A percentile compares a stretch with the other conserved stretches of the same genome.
phyloP scores from a whole-genome alignment of 2,888 invertebrate genomes.

The Nomada flava region DNA sequence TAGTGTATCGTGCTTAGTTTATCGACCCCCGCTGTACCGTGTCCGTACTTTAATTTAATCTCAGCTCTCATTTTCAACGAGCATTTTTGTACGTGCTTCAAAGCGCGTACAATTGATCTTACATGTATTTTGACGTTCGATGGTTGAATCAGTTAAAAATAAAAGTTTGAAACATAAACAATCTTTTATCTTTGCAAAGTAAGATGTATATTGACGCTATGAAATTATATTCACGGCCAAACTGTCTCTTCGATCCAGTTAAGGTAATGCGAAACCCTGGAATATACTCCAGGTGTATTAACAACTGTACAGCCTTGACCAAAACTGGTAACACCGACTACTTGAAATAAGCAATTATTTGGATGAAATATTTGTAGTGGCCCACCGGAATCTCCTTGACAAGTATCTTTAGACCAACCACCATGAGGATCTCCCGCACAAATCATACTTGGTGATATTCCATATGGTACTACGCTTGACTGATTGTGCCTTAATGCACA shows the following conservation, averaged over 20 bases:
- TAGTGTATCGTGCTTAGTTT: too few relatives aligned
- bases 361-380: constrained; percentile 78
- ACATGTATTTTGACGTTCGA: constrained; percentile 45
- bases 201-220: constrained; percentile 16
- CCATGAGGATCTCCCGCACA: constrained; percentile 84
- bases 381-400: constrained; percentile 80
- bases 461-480: constrained; percentile 71
- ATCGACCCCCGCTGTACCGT: too few relatives aligned
- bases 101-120: neutral
- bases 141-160: constrained; percentile 22
- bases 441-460: constrained; percentile 83
- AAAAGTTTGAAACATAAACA: constrained; percentile 48
- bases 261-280: constrained; percentile 81
- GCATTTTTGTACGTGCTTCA: too few relatives aligned
- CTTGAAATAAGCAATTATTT: constrained; percentile 82
- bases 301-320: constrained; percentile 83
- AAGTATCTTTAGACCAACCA: constrained; percentile 78
- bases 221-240: constrained; percentile 74
- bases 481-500: constrained; percentile 77
- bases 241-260: constrained; percentile 84
- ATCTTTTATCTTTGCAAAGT: constrained; percentile 63
- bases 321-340: constrained; percentile 84
- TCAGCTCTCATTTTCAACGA: too few relatives aligned
- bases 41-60: too few relatives aligned
- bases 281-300: constrained; percentile 83